These are phyloP conservation scores for Lophius piscatorius DNA, from an alignment of 2,113 vertebrate genomes.

Conservation along the genomic window DNA sequence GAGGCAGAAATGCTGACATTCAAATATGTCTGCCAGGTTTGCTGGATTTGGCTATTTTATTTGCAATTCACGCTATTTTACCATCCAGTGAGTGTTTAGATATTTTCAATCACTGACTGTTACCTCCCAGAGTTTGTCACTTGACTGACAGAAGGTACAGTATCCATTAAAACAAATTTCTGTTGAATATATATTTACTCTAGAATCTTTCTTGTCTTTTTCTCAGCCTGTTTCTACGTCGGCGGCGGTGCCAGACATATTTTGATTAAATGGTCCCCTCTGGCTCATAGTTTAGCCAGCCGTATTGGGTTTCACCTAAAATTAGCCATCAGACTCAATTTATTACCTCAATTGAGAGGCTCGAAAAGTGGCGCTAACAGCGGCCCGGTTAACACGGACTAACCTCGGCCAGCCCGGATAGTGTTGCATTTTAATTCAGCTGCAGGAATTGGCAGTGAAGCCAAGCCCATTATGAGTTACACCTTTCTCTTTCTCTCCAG, in stretches of 20 bases:
- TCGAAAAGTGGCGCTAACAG: conserved; percentile 72
- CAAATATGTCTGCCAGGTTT: neutral
- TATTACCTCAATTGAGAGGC: conserved; percentile 82
- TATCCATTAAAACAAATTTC: conserved; percentile 56
- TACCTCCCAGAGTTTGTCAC: conserved; percentile 48
- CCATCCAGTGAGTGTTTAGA: conserved; percentile 19
- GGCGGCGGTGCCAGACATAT: conserved; percentile 76
- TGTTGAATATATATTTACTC: conserved; percentile 63
- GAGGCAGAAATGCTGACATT: neutral
- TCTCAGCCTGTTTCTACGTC: conserved; percentile 65
- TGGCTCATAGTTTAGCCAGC: conserved; percentile 76
- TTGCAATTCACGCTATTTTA: conserved; percentile 31
- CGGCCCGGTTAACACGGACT: conserved; percentile 66
- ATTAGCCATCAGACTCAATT: conserved; percentile 86
- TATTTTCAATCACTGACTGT: conserved; percentile 30
- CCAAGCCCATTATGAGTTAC: conserved; percentile 70
- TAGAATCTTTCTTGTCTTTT: conserved; percentile 30
- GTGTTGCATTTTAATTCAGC: conserved; percentile 81
- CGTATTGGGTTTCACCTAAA: conserved; percentile 83
- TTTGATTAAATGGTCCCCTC: conserved; percentile 84
- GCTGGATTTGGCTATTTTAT: neutral
- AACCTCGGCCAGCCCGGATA: conserved; percentile 75
- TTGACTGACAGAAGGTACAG: conserved; percentile 52
- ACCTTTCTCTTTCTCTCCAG: conserved; percentile 53
- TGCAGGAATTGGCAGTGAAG: conserved; percentile 66